A percentile compares a stretch with the other conserved stretches of the same genome.
phyloP scores from a whole-genome alignment of 2,113 vertebrate species.

The Hiodon tergisus region DNA sequence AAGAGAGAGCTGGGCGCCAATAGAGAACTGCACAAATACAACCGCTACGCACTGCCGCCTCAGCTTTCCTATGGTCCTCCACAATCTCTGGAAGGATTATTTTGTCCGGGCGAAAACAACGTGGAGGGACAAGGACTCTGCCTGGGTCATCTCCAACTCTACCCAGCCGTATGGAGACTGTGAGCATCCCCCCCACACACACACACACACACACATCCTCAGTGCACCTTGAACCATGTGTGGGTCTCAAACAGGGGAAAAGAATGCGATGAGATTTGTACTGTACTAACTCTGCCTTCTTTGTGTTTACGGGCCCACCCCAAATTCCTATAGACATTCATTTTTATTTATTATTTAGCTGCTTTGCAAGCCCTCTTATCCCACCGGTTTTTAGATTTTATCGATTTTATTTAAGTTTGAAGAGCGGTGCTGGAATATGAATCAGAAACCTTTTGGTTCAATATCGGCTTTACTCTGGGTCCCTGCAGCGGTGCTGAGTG shows the following conservation, averaged over 20 bases:
- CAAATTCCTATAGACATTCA: too few species aligned
- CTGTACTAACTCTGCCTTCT: too few species aligned
- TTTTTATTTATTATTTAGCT: too few species aligned
- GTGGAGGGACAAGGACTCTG: background rate
- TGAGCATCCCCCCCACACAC: slow-evolving; percentile 14
- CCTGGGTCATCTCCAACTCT: background rate
- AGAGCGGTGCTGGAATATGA: too few species aligned
- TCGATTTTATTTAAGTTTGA: background rate
- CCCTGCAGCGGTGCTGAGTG: slow-evolving; percentile 32
- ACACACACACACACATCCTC: too few species aligned
- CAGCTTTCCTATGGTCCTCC: background rate
- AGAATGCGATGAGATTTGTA: too few species aligned
- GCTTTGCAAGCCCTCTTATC: too few species aligned
- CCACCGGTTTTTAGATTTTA: too few species aligned
- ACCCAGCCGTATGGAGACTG: slow-evolving; percentile 37
- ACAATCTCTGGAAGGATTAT: slow-evolving; percentile 16
- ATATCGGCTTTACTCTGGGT: background rate
- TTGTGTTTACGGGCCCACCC: too few species aligned
- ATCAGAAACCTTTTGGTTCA: background rate
- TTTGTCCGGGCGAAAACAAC: slow-evolving; percentile 28
- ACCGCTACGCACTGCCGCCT: slow-evolving; percentile 22
- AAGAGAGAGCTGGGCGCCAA: slow-evolving; percentile 13
- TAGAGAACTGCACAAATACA: slow-evolving; percentile 13
- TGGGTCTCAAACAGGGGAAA: too few species aligned
- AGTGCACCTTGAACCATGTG: too few species aligned